A percentile compares a stretch with the other conserved stretches of the same genome.
Conservation (phyloP, 1,140 invertebrate species). For the Whitmania pigra region DNA sequence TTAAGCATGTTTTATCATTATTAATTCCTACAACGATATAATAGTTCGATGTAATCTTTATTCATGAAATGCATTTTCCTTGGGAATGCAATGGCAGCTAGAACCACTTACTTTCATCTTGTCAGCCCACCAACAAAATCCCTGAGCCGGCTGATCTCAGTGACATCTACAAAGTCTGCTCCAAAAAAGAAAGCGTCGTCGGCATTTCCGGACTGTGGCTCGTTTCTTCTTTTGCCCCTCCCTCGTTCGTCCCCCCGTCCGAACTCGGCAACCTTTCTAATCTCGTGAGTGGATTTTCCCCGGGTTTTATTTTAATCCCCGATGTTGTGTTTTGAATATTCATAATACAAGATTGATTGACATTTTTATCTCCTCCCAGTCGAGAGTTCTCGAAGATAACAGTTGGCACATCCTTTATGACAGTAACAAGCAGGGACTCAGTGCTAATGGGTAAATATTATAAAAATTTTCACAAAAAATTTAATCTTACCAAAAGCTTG, state of each 20-base stretch:
- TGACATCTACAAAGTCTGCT: too few relatives aligned
- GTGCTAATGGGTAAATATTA: not conserved
- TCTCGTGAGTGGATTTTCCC: constrained; percentile 5
- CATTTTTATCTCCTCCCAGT: not conserved
- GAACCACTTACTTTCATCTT: too few relatives aligned
- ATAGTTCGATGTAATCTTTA: too few relatives aligned
- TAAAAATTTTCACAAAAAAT: too few relatives aligned
- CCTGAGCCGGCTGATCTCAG: too few relatives aligned
- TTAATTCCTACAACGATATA: too few relatives aligned
- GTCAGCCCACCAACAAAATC: too few relatives aligned
- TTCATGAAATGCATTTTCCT: too few relatives aligned
- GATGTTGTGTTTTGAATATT: not conserved
- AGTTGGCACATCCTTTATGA: not conserved
- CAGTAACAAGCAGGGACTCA: constrained; percentile 1
- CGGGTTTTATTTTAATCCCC: not conserved
- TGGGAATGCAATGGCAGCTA: too few relatives aligned
- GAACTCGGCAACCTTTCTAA: not conserved
- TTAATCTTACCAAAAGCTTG: too few relatives aligned
- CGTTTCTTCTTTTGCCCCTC: not conserved
- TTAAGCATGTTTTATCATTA: too few relatives aligned
- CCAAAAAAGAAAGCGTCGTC: not conserved
- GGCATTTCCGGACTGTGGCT: not conserved
- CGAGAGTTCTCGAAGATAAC: not conserved
- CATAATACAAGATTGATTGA: not conserved
- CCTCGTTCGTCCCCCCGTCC: not conserved